Evolutionary conservation across 2,888 invertebrate genomes (phyloP).

Genomic region (Ametastegia equiseti): DNA sequence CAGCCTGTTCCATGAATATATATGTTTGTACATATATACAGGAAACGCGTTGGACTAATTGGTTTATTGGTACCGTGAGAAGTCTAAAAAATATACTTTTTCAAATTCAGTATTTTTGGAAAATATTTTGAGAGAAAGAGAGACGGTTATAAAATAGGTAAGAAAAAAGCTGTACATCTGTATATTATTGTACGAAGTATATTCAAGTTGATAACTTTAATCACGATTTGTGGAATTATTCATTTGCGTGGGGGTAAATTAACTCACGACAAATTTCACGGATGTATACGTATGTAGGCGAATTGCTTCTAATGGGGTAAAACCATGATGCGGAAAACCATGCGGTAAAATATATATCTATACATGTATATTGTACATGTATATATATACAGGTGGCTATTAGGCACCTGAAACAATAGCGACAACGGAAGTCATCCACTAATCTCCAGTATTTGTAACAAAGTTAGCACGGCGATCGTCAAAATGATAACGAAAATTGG

Average conservation of each 20-base stretch:
- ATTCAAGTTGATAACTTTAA: slow-evolving; percentile 1
- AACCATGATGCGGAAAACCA: background rate
- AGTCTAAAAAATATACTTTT: background rate
- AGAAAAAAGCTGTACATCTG: background rate
- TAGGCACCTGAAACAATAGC: background rate
- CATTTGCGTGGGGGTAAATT: background rate
- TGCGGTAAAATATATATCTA: too few species aligned
- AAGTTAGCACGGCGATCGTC: background rate
- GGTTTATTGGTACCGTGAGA: slow-evolving; percentile 8
- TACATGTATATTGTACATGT: too few species aligned
- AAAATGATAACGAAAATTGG: slow-evolving; percentile 24
- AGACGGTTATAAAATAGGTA: background rate
- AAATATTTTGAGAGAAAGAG: background rate
- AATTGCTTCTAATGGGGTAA: background rate
- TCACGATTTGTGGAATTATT: background rate
- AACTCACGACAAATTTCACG: background rate
- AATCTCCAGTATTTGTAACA: background rate
- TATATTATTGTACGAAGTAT: background rate
- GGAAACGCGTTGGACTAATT: slow-evolving; percentile 7
- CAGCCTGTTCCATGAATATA: background rate
- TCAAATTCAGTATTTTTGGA: background rate
- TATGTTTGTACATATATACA: background rate
- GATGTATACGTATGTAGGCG: background rate
- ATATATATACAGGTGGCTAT: too few species aligned
- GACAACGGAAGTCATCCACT: background rate